These are phyloP conservation scores for Branchinecta lynchi DNA, from an alignment of 1,140 invertebrate species.

Conservation along the genomic window DNA sequence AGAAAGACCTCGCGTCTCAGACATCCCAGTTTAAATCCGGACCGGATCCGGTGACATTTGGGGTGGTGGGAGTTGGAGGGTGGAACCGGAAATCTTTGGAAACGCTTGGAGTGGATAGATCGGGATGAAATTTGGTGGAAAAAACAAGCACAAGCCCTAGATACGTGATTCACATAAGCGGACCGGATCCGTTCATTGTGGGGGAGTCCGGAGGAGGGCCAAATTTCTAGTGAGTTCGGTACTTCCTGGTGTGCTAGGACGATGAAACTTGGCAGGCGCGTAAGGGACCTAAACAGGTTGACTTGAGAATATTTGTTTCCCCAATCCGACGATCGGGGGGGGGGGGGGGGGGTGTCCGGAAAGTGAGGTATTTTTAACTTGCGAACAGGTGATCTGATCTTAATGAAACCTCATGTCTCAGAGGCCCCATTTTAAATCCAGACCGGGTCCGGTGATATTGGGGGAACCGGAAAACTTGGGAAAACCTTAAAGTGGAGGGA, in stretches of 20 bases:
- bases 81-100: background rate
- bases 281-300: background rate
- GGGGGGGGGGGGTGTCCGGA: background rate
- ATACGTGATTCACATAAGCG: background rate
- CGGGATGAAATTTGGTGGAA: constrained; percentile 4
- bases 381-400: background rate
- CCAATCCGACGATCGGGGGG: constrained; percentile 2
- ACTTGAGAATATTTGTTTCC: background rate
- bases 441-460: too few species aligned
- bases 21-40: background rate
- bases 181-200: background rate
- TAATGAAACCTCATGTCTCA: constrained; percentile 6
- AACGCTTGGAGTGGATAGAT: constrained; percentile 1
- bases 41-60: too few species aligned
- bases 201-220: background rate
- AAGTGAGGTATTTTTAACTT: constrained; percentile 10
- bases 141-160: background rate
- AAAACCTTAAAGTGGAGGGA: too few species aligned
- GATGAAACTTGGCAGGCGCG: constrained; percentile 4
- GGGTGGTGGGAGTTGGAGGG: too few species aligned
- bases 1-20: background rate
- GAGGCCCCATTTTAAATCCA: constrained; percentile 1
- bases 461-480: too few species aligned
- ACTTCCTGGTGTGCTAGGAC: background rate
- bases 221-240: background rate